Base-by-base conservation (phyloP, 2,888 invertebrate genomes). In the Chelonus formosanus region DNA sequence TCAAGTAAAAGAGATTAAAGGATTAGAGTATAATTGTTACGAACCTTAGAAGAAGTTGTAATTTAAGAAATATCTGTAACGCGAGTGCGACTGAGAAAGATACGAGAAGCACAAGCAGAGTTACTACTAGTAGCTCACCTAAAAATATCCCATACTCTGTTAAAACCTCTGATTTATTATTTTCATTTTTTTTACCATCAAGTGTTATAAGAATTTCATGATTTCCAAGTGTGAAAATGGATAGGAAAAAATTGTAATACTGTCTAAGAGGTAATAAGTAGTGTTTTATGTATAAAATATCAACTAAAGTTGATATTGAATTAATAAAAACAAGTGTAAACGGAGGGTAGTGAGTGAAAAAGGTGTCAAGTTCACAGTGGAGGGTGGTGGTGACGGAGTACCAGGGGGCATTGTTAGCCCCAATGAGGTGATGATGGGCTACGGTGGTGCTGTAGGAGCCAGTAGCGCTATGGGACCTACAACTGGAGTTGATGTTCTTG, bases 401-500 rank as follows among this genome's bases (percentile, higher is more conserved):
- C 65, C 71, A 62, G 69, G 69, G 67, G 67, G 63, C 66, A 53
- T 67, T 34, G 57, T 63, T 67, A 71, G 71, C 68, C 71, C 67
- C 65, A 59, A 83, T 80, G 82, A 81, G 76, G 80, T 79, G 79
- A 83, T 83, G 83, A 80, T 83, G 81, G 81, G 80, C 76, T 83
- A 83, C 81, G 72, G 71, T 69, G 71, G 72, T 64, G 71, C 66
- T 56, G 66, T 65, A 54, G 74, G 72, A 70, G 69, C 73, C 61
- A 71, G 74, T 67, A 86, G 72, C 86, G 68, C 66, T 60, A 63
- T 63, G 54, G 71, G 67, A 40, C 86, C 86, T 85, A 85, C 85
- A 85, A 78, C 85, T 85, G 86, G 86, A 76, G 88, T 84, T 87
- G 95, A 95, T 82, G 94, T 95, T 82, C 94, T 96, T 85, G 96